Conservation (phyloP, 2,888 invertebrate genomes). For the Drosophila paramelanica region DNA sequence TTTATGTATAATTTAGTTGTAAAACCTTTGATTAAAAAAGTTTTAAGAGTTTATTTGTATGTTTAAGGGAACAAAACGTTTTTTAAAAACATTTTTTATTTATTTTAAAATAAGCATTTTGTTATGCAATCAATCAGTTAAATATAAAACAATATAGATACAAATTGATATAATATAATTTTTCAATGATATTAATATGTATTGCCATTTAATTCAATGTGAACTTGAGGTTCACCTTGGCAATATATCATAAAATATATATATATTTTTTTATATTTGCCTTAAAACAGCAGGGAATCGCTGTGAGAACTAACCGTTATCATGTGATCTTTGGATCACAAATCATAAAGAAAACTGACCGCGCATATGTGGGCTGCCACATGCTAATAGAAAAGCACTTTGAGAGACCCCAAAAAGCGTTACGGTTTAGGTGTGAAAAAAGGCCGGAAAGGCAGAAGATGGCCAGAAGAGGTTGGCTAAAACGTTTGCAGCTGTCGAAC, state of each 20-base stretch:
- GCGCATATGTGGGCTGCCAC: constrained; percentile 36
- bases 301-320: constrained; percentile 48
- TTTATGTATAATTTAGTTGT: constrained; percentile 6
- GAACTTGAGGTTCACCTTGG: neutral
- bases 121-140: neutral
- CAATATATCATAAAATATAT: constrained; percentile 10
- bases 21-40: neutral
- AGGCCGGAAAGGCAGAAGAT: constrained; percentile 5
- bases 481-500: constrained; percentile 41
- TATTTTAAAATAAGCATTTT: neutral
- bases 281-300: constrained; percentile 45
- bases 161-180: neutral
- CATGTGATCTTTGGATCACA: constrained; percentile 50
- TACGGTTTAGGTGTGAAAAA: constrained; percentile 76
- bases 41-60: constrained; percentile 1
- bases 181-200: too few relatives aligned
- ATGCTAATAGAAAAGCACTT: constrained; percentile 77
- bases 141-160: neutral
- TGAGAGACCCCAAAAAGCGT: constrained; percentile 42
- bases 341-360: constrained; percentile 49
- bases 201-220: neutral
- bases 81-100: neutral
- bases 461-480: constrained; percentile 4
- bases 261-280: constrained; percentile 2
- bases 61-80: neutral